These are phyloP conservation scores for Carcharodon carcharias DNA, from an alignment of 2,797 vertebrate species.

Conservation along the genomic window DNA sequence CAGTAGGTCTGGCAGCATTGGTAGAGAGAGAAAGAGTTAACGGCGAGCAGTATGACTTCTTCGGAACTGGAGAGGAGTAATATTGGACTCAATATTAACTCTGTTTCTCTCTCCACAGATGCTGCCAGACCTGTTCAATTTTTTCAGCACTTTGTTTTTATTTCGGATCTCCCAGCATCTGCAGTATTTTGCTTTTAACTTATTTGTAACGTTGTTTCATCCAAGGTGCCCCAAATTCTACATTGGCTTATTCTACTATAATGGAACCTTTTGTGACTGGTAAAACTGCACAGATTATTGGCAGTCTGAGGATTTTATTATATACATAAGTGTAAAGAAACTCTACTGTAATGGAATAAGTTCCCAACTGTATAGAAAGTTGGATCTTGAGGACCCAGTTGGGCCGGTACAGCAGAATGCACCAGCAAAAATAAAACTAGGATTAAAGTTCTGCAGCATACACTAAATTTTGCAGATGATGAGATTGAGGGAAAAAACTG, in stretches of 20 bases:
- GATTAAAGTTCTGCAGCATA: not conserved
- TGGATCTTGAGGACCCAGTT: not conserved
- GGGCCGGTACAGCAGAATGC: not conserved
- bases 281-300: not conserved
- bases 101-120: too few relatives aligned
- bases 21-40: too few relatives aligned
- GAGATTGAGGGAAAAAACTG: not conserved
- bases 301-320: not conserved
- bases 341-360: not conserved
- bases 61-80: too few relatives aligned
- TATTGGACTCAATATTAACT: too few relatives aligned
- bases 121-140: too few relatives aligned
- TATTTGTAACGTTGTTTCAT: not conserved
- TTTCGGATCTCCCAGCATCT: too few relatives aligned
- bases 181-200: not conserved
- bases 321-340: not conserved
- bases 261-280: not conserved
- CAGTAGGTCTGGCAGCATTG: too few relatives aligned
- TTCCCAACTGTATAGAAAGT: not conserved
- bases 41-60: too few relatives aligned
- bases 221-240: not conserved
- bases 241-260: not conserved
- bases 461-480: not conserved
- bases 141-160: too few relatives aligned
- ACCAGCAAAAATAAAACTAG: not conserved